Conservation (phyloP, 2,113 vertebrate genomes). For the Petrocephalus microphthalmus region DNA sequence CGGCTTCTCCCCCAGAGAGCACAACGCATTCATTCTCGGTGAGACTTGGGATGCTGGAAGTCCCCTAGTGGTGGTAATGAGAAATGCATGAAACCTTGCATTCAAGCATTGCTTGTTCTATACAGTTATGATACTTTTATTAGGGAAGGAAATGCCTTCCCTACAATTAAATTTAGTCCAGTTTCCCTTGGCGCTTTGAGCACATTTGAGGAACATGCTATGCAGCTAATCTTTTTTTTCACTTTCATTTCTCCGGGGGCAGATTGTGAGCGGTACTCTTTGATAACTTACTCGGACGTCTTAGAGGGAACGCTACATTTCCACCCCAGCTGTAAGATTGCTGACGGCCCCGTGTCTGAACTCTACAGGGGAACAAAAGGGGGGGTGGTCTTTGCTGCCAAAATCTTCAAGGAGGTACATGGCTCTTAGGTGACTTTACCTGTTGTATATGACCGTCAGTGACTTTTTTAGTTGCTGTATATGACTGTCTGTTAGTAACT, state of each 20-base stretch:
- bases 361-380: constrained; percentile 56
- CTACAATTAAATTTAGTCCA: neutral
- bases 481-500: no score
- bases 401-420: constrained; percentile 69
- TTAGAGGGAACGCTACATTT: constrained; percentile 56
- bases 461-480: no score
- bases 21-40: neutral
- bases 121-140: neutral
- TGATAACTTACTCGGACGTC: constrained; percentile 51
- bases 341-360: constrained; percentile 52
- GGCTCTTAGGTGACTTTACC: neutral
- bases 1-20: neutral
- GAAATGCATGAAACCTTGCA: neutral
- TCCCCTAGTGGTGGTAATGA: neutral
- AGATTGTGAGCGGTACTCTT: constrained; percentile 31
- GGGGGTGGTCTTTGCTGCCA: constrained; percentile 52
- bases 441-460: neutral
- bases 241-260: neutral
- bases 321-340: constrained; percentile 52
- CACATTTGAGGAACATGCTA: neutral
- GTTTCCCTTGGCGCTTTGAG: neutral
- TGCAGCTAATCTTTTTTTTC: neutral
- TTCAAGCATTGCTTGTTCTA: neutral
- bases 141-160: neutral
- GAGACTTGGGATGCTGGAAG: neutral